A percentile compares a stretch with the other conserved stretches of the same genome.
phyloP scores from a whole-genome alignment of 2,797 vertebrate species.

The Tapirus indicus region DNA sequence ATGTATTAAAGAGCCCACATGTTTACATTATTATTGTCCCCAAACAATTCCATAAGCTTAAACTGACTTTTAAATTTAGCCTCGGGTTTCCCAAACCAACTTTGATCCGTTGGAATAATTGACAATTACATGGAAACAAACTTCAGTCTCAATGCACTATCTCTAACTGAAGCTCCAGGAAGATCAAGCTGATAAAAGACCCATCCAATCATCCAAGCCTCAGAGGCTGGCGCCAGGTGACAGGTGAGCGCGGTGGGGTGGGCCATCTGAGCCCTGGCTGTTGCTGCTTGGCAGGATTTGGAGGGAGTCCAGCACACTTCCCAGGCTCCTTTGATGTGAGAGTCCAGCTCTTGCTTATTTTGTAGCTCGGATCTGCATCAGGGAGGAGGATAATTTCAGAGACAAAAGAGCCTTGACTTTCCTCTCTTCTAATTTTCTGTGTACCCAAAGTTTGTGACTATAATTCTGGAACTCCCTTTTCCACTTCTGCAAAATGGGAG shows the following conservation, averaged over 20 bases:
- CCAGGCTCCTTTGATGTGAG: neutral
- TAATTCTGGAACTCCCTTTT: neutral
- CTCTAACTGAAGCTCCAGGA: slow-evolving; percentile 21
- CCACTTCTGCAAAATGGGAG: neutral
- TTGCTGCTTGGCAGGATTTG: neutral
- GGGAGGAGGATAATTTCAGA: neutral
- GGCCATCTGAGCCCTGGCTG: neutral
- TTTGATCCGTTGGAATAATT: slow-evolving; percentile 58
- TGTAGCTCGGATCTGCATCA: accelerated
- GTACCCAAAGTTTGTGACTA: neutral
- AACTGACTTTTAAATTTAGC: slow-evolving; percentile 61
- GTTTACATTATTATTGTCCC: slow-evolving; percentile 56
- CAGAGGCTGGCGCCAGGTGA: neutral
- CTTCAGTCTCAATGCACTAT: neutral
- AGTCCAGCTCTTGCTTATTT: neutral
- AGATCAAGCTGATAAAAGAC: slow-evolving; percentile 5
- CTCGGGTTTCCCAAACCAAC: slow-evolving; percentile 56
- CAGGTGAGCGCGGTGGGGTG: neutral
- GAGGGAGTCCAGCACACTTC: neutral
- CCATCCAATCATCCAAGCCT: neutral
- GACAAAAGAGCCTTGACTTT: neutral
- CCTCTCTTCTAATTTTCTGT: neutral
- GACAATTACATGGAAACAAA: slow-evolving; percentile 59
- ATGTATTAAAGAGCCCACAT: slow-evolving; percentile 45
- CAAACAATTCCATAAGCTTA: slow-evolving; percentile 58